These are phyloP conservation scores for Diarsia dahlii DNA, from an alignment of 2,888 invertebrate species.

Conservation along the genomic window DNA sequence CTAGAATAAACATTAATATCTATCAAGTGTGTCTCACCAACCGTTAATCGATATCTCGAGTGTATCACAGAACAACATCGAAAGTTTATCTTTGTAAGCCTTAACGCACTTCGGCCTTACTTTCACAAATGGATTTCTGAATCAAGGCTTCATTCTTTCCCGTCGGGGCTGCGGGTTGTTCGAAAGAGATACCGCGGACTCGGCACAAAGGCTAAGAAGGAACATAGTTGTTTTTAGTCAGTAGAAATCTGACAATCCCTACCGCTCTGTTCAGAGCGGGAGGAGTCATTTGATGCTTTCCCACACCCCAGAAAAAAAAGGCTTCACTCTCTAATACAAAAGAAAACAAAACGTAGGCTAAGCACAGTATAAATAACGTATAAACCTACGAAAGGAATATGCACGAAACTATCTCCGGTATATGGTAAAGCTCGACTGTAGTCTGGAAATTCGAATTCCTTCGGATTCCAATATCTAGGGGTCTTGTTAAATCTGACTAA, in stretches of 20 bases:
- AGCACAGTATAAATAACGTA: neutral
- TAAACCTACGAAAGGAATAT: neutral
- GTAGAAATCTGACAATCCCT: too few species aligned
- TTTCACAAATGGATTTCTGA: constrained; percentile 18
- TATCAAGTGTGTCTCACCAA: constrained; percentile 19
- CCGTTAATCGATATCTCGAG: constrained; percentile 34
- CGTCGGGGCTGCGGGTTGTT: too few species aligned
- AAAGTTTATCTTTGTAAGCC: constrained; percentile 28
- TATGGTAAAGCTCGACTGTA: constrained; percentile 48
- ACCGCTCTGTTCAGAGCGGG: too few species aligned
- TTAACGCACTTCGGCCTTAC: constrained; percentile 19
- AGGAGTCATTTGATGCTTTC: too few species aligned
- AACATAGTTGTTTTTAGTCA: too few species aligned
- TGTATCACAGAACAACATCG: constrained; percentile 31
- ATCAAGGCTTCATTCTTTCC: neutral
- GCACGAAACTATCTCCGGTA: constrained; percentile 45
- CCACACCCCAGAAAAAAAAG: too few species aligned
- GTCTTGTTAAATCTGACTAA: constrained; percentile 73
- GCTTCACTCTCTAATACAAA: neutral
- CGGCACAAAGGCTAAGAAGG: too few species aligned
- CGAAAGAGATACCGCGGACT: too few species aligned
- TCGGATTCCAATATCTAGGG: constrained; percentile 70
- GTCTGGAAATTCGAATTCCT: constrained; percentile 57
- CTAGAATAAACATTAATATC: constrained; percentile 8
- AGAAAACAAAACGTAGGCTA: neutral